These are phyloP conservation scores for Anorthoa munda DNA, from an alignment of 2,888 invertebrate species.

Conservation along the genomic window DNA sequence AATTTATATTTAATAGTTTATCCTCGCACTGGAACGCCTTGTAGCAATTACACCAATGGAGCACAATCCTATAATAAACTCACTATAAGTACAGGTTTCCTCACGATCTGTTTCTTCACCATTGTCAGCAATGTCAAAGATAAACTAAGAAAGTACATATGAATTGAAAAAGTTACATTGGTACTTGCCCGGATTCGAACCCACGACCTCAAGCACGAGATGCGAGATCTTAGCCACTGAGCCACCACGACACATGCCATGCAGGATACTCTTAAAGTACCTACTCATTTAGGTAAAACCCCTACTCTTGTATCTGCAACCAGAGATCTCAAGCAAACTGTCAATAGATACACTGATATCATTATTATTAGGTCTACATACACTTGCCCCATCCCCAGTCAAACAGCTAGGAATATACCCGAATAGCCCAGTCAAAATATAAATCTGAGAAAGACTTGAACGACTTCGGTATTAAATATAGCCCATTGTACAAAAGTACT, in stretches of 20 bases:
- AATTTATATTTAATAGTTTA: too few species aligned
- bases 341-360: slow-evolving; percentile 26
- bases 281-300: background rate
- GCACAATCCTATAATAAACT: too few species aligned
- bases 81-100: too few species aligned
- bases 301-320: slow-evolving; percentile 10
- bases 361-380: slow-evolving; percentile 18
- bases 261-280: background rate
- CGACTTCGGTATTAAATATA: slow-evolving; percentile 46
- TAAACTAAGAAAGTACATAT: too few species aligned
- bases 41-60: too few species aligned
- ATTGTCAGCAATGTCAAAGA: too few species aligned
- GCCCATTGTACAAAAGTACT: slow-evolving; percentile 32
- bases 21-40: too few species aligned
- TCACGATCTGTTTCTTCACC: too few species aligned
- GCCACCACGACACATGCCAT: background rate
- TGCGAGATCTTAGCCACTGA: too few species aligned
- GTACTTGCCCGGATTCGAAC: too few species aligned
- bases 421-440: slow-evolving; percentile 3
- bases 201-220: too few species aligned
- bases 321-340: slow-evolving; percentile 13
- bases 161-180: too few species aligned
- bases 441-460: slow-evolving; percentile 51
- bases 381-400: slow-evolving; percentile 2
- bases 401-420: background rate